These are phyloP conservation scores for Dinothrombium tinctorium DNA, from an alignment of 1,140 invertebrate species.

Conservation along the genomic window DNA sequence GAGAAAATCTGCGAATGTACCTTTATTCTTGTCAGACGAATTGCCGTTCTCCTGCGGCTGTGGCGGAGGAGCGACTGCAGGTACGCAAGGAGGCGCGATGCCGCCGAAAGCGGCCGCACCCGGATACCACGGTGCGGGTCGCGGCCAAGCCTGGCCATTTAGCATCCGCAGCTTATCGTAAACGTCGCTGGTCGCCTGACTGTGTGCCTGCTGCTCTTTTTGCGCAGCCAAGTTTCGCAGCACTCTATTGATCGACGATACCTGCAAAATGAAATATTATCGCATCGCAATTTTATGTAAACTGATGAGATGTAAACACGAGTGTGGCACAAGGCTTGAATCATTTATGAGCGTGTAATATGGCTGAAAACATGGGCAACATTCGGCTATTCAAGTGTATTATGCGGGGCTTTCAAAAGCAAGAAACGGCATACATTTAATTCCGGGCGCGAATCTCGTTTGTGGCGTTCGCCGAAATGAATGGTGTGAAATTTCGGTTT, in stretches of 20 bases:
- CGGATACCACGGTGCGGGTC: constrained; percentile 16
- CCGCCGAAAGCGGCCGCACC: constrained; percentile 13
- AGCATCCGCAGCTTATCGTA: constrained; percentile 91
- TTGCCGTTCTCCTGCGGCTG: constrained; percentile 9
- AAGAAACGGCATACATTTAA: no score
- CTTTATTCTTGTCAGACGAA: constrained; percentile 13
- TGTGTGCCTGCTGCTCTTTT: constrained; percentile 53
- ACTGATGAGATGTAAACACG: no score
- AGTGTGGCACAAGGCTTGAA: no score
- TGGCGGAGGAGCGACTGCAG: constrained; percentile 11
- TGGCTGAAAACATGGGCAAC: no score
- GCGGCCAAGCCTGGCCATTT: constrained; percentile 64
- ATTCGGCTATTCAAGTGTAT: no score
- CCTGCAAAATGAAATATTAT: no score
- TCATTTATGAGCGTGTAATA: no score
- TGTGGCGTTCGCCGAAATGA: not conserved
- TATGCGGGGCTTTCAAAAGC: no score
- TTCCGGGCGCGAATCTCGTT: no score
- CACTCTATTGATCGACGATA: constrained; percentile 98
- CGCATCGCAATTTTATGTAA: no score
- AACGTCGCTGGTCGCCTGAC: constrained; percentile 42
- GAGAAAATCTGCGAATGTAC: constrained; percentile 5
- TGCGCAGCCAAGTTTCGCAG: constrained; percentile 87
- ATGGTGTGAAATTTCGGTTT: not conserved
- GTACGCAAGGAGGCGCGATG: constrained; percentile 13